phyloP scores from a whole-genome alignment of 2,888 invertebrate genomes.

The Rhagophthalmus giganteus region DNA sequence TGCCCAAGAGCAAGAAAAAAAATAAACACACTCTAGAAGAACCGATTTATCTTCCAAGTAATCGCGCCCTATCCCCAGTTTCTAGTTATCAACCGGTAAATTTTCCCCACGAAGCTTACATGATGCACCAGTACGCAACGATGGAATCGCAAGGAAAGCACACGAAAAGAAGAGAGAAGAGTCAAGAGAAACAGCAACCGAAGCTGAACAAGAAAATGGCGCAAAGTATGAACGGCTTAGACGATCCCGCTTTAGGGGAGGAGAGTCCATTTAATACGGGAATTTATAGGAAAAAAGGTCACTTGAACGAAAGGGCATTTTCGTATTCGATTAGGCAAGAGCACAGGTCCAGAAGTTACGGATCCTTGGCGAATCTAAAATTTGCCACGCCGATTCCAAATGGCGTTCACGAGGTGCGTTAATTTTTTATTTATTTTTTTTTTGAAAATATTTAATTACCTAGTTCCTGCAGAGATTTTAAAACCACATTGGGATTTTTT shows the following conservation, averaged over 20 bases:
- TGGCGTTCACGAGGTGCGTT: constrained; percentile 52
- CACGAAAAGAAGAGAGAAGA: constrained; percentile 64
- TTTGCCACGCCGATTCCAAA: constrained; percentile 73
- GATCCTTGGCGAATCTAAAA: constrained; percentile 86
- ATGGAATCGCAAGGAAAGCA: constrained; percentile 51
- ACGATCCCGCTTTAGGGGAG: constrained; percentile 54
- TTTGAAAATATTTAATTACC: too few relatives aligned
- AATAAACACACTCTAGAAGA: constrained; percentile 62
- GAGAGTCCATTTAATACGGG: constrained; percentile 74
- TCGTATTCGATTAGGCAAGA: constrained; percentile 93
- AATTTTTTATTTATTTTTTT: too few relatives aligned
- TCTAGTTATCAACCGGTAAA: constrained; percentile 61
- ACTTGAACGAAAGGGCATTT: constrained; percentile 89
- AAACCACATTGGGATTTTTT: too few relatives aligned
- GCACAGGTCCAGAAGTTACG: constrained; percentile 89
- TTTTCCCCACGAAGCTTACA: constrained; percentile 62
- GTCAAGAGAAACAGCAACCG: constrained; percentile 55
- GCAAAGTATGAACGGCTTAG: constrained; percentile 69
- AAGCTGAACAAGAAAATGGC: constrained; percentile 65
- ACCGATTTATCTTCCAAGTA: constrained; percentile 63
- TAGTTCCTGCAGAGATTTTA: too few relatives aligned
- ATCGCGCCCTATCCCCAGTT: constrained; percentile 61
- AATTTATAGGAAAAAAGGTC: constrained; percentile 90
- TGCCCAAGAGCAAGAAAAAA: constrained; percentile 61
- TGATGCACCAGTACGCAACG: constrained; percentile 62